These are phyloP conservation scores for Drosophila ambigua DNA, from an alignment of 1,140 invertebrate genomes.

Conservation along the genomic window DNA sequence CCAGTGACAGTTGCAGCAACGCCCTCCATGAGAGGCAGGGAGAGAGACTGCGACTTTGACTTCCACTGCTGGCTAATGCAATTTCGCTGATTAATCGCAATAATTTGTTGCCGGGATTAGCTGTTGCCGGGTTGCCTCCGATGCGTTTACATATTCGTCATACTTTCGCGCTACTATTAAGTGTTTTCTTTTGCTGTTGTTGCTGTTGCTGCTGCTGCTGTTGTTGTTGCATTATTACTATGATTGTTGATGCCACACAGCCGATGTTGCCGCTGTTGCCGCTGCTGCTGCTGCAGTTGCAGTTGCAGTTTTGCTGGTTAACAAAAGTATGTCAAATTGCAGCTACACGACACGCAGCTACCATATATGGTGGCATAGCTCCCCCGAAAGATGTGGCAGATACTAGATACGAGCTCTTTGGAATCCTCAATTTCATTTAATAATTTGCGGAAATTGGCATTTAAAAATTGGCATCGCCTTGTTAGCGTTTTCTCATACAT, in stretches of 20 bases:
- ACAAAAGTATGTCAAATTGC: constrained; percentile 81
- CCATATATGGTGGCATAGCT: constrained; percentile 22
- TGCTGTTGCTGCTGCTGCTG: too few species aligned
- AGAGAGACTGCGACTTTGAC: constrained; percentile 1
- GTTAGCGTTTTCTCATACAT: constrained; percentile 53
- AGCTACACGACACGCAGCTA: constrained; percentile 67
- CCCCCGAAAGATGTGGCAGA: constrained; percentile 57
- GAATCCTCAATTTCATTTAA: constrained; percentile 80
- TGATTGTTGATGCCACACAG: constrained; percentile 61
- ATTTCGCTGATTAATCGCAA: constrained; percentile 80
- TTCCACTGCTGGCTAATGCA: constrained; percentile 63
- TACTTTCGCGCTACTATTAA: constrained; percentile 79
- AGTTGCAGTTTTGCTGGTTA: constrained; percentile 28
- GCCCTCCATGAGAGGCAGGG: constrained; percentile 33
- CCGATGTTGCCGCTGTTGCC: constrained; percentile 9
- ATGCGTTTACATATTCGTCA: constrained; percentile 80
- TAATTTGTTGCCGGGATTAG: constrained; percentile 80
- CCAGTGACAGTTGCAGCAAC: constrained; percentile 74
- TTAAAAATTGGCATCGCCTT: constrained; percentile 75
- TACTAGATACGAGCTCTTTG: constrained; percentile 35
- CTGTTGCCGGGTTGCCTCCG: background rate
- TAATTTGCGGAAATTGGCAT: constrained; percentile 82
- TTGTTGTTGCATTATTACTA: constrained; percentile 66
- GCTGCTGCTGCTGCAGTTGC: constrained; percentile 20
- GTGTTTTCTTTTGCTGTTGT: constrained; percentile 53